Base-by-base conservation (phyloP, 92 coral and sea anemone species). In the Blastomussa wellsi region DNA sequence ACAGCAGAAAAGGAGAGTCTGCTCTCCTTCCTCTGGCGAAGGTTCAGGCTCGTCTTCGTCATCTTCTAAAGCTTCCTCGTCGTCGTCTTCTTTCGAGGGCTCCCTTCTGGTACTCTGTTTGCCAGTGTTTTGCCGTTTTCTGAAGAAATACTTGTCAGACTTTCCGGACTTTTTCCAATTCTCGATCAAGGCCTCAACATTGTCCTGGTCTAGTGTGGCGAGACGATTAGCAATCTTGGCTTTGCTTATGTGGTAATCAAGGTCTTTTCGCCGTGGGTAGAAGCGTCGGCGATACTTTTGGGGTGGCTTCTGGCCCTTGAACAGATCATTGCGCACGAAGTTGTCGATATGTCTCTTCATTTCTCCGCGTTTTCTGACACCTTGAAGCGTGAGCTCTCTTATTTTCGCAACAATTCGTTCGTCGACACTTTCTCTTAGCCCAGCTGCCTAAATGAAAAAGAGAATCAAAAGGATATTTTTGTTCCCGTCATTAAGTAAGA, bases 211-310 rank as follows among this genome's bases (percentile, higher is more conserved):
- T 0, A 82, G 26, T 12, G 42, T 13, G 10, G 91, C 71, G 7
- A 74, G 71, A 6, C 88, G 32, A 53, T 76, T 68, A 10, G 66
- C 42, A 3, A 59, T 7, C 65, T 76, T 76, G 11, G 88, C 83
- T 3, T 66, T 55, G 1, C 7, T 1, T 39, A 88, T 84, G 44
- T 83, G 78, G 24, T 84, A 73, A 31, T 38, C 52, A 1, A 83
- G 38, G 55, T 88, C 88, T 49, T 84, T 88, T 31, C 62, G 83
- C 5, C 82, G 7, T 13, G 88, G 91, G 62, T 77, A 88, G 57
- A 70, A 84, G 1, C 91, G 80, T 10, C 91, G 20, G 26, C 85
- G 48, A 3, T 16, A 53, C 29, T 36, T 88, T 12, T 79, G 19
- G 8, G 88, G 88, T n/a, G 76, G 82, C 26, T 31, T 5, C 0